Base-by-base conservation (phyloP, 92 coral and sea anemone species). In the Porites divaricata region DNA sequence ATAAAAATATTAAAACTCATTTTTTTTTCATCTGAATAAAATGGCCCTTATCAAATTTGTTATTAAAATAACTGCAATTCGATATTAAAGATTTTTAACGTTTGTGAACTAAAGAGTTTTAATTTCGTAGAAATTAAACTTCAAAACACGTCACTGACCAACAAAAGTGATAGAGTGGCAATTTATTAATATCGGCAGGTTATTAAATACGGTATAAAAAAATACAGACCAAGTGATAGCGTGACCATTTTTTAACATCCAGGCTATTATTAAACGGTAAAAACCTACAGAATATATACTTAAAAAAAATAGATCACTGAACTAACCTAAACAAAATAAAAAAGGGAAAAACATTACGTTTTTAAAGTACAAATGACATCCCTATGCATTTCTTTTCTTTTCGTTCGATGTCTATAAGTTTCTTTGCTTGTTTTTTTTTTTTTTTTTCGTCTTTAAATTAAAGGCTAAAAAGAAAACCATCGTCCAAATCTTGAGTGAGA, bases 381-480 rank as follows among this genome's bases (percentile, higher is more conserved):
- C 4, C 45, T 35, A 35, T 35, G n/a, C n/a, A n/a, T 35, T 35
- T 4, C 45, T 35, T 0, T 35, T 35, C 45, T 35, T 35, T 35
- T 35, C 45, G 45, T 35, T 35, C 45, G 45, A 35, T 35, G 45
- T 35, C 45, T 35, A 35, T 35, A 35, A 35, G 45, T 35, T 35
- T 35, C 45, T 35, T 24, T 14, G 50, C 45, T 53, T 73, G 61
- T 53, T 48, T 73, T 2, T 50, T 45, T 45, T 26, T 48, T 23
- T 25, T 14, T 73, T 72, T 15, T 72, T 10, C n/a, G 12, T 41
- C 49, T 13, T 49, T 45, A 25, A 8, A 8, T 20, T 19, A 15
- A 63, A 50, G 63, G 79, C 53, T 75, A 67, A 75, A 58, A 75
- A 15, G 49, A 75, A 17, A 75, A 35, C 45, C 25, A 72, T 61